Evolutionary conservation across 2,888 invertebrate genomes (phyloP).

Genomic region (Griposia aprilina): DNA sequence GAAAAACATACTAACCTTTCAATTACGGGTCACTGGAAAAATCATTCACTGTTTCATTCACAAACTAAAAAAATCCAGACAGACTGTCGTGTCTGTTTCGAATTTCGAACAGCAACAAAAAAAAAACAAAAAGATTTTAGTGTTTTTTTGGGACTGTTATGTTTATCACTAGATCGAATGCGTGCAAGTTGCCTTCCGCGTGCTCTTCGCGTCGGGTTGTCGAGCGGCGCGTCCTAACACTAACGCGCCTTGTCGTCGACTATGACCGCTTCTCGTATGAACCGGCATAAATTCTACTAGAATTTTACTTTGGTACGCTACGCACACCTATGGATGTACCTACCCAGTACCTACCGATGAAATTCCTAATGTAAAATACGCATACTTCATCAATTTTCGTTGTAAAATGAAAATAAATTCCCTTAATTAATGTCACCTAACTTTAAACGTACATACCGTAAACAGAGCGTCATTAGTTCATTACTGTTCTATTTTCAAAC

Average conservation of each 20-base stretch:
- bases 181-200: slow-evolving; percentile 76
- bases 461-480: not conserved
- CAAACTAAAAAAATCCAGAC: slow-evolving; percentile 65
- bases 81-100: slow-evolving; percentile 43
- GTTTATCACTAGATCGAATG: slow-evolving; percentile 69
- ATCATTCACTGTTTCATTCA: slow-evolving; percentile 80
- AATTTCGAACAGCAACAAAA: slow-evolving; percentile 40
- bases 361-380: slow-evolving; percentile 65
- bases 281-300: slow-evolving; percentile 75
- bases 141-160: slow-evolving; percentile 57
- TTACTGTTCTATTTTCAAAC: slow-evolving; percentile 9
- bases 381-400: slow-evolving; percentile 29
- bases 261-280: slow-evolving; percentile 74
- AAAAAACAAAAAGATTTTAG: slow-evolving; percentile 46
- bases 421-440: slow-evolving; percentile 16
- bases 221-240: slow-evolving; percentile 79
- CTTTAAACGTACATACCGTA: not conserved
- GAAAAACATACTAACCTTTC: slow-evolving; percentile 80
- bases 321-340: slow-evolving; percentile 65
- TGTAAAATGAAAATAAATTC: slow-evolving; percentile 28
- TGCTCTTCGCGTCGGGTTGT: slow-evolving; percentile 72
- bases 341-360: slow-evolving; percentile 52
- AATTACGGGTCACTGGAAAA: slow-evolving; percentile 78
- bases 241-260: slow-evolving; percentile 82
- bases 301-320: slow-evolving; percentile 74